A percentile compares a stretch with the other conserved stretches of the same genome.
These are phyloP conservation scores for Cheilosia variabilis DNA, from an alignment of 2,888 invertebrate genomes.

Conservation along the genomic window DNA sequence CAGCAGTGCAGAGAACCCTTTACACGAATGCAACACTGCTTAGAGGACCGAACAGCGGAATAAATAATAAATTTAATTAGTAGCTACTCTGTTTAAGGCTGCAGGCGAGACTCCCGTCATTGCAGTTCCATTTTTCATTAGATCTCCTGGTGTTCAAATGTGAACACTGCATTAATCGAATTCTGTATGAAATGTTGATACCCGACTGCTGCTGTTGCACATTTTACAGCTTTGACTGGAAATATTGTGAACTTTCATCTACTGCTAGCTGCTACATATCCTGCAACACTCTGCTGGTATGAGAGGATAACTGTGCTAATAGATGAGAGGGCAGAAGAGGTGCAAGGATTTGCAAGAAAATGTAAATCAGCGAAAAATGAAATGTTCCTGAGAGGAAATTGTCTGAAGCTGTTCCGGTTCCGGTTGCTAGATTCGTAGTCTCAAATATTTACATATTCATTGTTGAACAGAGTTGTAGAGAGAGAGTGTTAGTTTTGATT, in stretches of 20 bases:
- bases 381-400: conserved; percentile 49
- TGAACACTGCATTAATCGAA: conserved; percentile 35
- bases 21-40: background rate
- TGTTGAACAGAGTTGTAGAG: background rate
- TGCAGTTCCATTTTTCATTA: conserved; percentile 10
- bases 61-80: conserved; percentile 67
- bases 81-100: conserved; percentile 7
- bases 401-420: conserved; percentile 65
- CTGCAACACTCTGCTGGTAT: background rate
- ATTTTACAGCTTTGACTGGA: background rate
- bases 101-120: background rate
- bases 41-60: conserved; percentile 13
- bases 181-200: conserved; percentile 3
- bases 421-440: conserved; percentile 48
- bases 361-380: conserved; percentile 27
- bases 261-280: background rate
- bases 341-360: background rate
- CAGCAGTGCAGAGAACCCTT: background rate
- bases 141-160: background rate
- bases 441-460: conserved; percentile 50
- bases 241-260: background rate
- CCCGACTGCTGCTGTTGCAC: conserved; percentile 18
- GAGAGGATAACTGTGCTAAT: background rate
- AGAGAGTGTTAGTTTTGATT: conserved; percentile 1
- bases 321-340: background rate